A percentile compares a stretch with the other conserved stretches of the same genome.
These are phyloP conservation scores for Athrips mouffetella DNA, from an alignment of 2,888 invertebrate genomes.

Conservation along the genomic window DNA sequence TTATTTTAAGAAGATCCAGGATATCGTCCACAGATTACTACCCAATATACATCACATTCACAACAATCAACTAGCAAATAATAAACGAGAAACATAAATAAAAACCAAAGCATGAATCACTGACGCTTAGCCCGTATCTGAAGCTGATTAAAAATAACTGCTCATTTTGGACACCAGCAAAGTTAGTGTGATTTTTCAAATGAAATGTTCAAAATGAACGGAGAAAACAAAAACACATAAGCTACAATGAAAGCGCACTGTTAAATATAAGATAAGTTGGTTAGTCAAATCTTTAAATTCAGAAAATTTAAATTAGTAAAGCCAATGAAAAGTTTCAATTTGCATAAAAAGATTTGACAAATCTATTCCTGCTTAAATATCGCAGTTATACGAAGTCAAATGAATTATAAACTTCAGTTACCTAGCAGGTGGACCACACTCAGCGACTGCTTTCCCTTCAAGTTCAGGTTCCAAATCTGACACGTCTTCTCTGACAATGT, in stretches of 20 bases:
- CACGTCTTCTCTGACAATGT: slow-evolving; percentile 78
- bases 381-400: not conserved
- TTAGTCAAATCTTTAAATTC: slow-evolving; percentile 17
- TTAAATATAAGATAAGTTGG: slow-evolving; percentile 29
- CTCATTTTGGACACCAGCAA: slow-evolving; percentile 27
- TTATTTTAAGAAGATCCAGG: not conserved
- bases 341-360: not conserved
- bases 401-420: slow-evolving; percentile 42
- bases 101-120: slow-evolving; percentile 39
- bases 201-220: slow-evolving; percentile 6
- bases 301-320: no score
- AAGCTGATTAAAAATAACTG: slow-evolving; percentile 9
- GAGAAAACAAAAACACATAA: slow-evolving; percentile 43
- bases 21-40: slow-evolving; percentile 37
- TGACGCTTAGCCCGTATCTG: no score
- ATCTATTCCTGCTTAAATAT: no score
- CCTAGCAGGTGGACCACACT: slow-evolving; percentile 84
- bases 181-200: slow-evolving; percentile 23
- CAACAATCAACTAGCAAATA: slow-evolving; percentile 43
- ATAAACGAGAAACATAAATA: slow-evolving; percentile 27
- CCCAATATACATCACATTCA: slow-evolving; percentile 27
- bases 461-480: slow-evolving; percentile 76
- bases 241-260: slow-evolving; percentile 73
- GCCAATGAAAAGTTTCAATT: no score
- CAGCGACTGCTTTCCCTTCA: slow-evolving; percentile 56